These are phyloP conservation scores for Andrena minutula DNA, from an alignment of 2,888 invertebrate genomes.

Conservation along the genomic window DNA sequence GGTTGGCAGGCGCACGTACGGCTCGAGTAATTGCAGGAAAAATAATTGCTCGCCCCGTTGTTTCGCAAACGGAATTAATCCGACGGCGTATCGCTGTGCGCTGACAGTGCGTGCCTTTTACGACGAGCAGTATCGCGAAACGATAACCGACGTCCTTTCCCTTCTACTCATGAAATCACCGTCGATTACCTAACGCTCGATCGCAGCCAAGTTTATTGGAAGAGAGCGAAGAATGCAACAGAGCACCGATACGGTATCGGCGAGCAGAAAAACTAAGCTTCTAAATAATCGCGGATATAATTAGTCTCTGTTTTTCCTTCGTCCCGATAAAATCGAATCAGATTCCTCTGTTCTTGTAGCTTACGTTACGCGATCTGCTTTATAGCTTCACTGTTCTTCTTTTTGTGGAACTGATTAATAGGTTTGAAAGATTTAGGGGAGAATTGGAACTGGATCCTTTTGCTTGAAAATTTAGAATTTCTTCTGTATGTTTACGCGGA, in stretches of 20 bases:
- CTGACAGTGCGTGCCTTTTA: constrained; percentile 48
- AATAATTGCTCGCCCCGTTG: constrained; percentile 53
- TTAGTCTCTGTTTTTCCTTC: not conserved
- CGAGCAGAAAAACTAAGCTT: not conserved
- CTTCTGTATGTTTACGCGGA: not conserved
- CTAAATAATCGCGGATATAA: constrained; percentile 13
- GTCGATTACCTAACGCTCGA: constrained; percentile 30
- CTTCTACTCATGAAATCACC: constrained; percentile 28
- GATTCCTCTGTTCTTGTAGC: not conserved
- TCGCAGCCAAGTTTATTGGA: constrained; percentile 31
- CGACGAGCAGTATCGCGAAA: constrained; percentile 29
- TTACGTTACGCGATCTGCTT: not conserved
- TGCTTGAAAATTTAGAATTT: not conserved
- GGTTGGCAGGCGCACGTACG: constrained; percentile 32
- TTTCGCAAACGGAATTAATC: constrained; percentile 57
- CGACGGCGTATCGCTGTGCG: constrained; percentile 42
- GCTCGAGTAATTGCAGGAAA: constrained; percentile 57
- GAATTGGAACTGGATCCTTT: not conserved
- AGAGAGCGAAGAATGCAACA: constrained; percentile 27
- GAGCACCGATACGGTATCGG: constrained; percentile 9
- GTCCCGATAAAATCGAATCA: constrained; percentile 1
- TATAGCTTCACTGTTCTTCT: not conserved
- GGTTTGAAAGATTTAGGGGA: not conserved
- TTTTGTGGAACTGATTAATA: not conserved
- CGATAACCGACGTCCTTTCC: constrained; percentile 39